These are phyloP conservation scores for Microplitis mediator DNA, from an alignment of 1,140 invertebrate species.

Conservation along the genomic window DNA sequence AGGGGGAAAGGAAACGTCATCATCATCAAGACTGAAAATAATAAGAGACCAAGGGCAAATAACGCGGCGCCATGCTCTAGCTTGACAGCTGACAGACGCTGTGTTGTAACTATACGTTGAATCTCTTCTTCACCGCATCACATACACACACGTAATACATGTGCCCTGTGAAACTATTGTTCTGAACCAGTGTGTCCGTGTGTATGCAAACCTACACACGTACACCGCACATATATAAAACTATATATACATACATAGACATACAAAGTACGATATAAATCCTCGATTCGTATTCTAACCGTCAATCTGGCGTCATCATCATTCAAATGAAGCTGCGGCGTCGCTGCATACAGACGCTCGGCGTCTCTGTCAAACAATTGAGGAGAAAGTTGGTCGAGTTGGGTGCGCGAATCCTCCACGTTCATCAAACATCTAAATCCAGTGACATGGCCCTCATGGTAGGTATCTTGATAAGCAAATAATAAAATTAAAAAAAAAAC, in stretches of 20 bases:
- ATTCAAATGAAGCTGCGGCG: conserved; percentile 61
- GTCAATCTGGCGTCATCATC: conserved; percentile 54
- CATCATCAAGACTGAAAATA: conserved; percentile 17
- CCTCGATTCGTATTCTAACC: conserved; percentile 42
- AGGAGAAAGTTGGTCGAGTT: conserved; percentile 57
- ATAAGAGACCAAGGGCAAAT: conserved; percentile 19
- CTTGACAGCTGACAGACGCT: conserved; percentile 45
- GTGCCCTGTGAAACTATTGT: not conserved
- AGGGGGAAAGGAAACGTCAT: not conserved
- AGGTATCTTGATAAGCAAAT: conserved; percentile 35
- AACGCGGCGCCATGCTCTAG: conserved; percentile 38
- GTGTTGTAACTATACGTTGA: not conserved
- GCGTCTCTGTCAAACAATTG: conserved; percentile 59
- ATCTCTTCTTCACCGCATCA: too few relatives aligned
- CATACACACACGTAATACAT: not conserved
- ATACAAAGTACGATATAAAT: conserved; percentile 32
- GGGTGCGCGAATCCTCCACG: conserved; percentile 55
- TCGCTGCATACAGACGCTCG: conserved; percentile 61
- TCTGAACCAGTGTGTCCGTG: too few relatives aligned
- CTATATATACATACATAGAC: not conserved
- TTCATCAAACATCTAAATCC: conserved; percentile 54
- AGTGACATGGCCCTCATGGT: conserved; percentile 60
- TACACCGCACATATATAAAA: not conserved
- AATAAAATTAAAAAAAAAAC: not conserved
- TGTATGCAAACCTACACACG: not conserved